These are phyloP conservation scores for Xanthia togata DNA, from an alignment of 2,888 invertebrate genomes.

Conservation along the genomic window DNA sequence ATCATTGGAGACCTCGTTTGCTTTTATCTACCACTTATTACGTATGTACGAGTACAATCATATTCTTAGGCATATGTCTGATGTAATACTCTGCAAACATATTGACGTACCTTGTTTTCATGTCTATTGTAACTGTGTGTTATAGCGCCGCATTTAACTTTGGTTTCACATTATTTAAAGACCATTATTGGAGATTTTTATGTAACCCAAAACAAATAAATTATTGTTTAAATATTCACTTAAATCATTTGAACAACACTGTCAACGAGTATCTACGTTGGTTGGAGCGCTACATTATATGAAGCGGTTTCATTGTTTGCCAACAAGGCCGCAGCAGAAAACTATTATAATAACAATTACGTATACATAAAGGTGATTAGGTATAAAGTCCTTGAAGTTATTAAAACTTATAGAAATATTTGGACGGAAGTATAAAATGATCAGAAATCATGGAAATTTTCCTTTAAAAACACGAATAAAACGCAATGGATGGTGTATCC, in stretches of 20 bases:
- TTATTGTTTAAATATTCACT: not conserved
- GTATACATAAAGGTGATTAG: conserved; percentile 28
- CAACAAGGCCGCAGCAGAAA: conserved; percentile 56
- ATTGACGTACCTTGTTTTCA: conserved; percentile 18
- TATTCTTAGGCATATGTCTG: conserved; percentile 28
- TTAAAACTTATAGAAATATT: conserved; percentile 25
- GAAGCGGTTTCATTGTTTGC: conserved; percentile 57
- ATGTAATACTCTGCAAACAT: conserved; percentile 35
- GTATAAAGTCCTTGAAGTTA: conserved; percentile 13
- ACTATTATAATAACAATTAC: conserved; percentile 47
- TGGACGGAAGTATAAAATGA: conserved; percentile 9
- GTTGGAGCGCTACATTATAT: conserved; percentile 37
- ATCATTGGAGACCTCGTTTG: conserved; percentile 17
- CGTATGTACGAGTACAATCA: conserved; percentile 27
- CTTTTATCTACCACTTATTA: conserved; percentile 34
- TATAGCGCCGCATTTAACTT: not conserved
- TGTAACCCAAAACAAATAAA: not conserved
- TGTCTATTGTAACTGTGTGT: conserved; percentile 16
- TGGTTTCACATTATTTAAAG: not conserved
- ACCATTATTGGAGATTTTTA: not conserved
- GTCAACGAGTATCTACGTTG: conserved; percentile 27
- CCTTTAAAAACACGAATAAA: not conserved
- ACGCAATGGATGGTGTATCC: not conserved
- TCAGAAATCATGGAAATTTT: not conserved
- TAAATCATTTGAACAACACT: conserved; percentile 11